Conservation (phyloP, 1,140 invertebrate species). For the Zaprionus vittiger region DNA sequence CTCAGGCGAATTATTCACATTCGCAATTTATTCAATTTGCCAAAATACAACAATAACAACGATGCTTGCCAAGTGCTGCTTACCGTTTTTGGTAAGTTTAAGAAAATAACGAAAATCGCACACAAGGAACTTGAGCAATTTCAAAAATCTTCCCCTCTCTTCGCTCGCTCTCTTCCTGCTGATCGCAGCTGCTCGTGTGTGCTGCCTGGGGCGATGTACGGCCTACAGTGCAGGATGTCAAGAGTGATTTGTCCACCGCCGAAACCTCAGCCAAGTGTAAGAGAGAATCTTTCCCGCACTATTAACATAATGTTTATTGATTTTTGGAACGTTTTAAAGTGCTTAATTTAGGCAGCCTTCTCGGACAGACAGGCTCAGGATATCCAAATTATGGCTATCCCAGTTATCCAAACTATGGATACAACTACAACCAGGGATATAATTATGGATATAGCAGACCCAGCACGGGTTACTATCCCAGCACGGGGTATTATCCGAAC, state of each 20-base stretch:
- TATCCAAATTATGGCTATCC: slow-evolving; percentile 64
- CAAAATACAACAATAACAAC: background rate
- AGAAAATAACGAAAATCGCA: slow-evolving; percentile 6
- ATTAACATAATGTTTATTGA: background rate
- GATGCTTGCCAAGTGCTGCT: slow-evolving; percentile 50
- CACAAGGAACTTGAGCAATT: background rate
- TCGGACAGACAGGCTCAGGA: slow-evolving; percentile 40
- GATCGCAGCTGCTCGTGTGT: slow-evolving; percentile 36
- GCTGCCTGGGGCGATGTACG: slow-evolving; percentile 37
- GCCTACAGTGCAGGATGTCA: slow-evolving; percentile 34
- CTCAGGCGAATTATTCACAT: slow-evolving; percentile 23
- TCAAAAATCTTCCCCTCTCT: background rate
- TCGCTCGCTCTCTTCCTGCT: background rate
- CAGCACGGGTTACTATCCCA: slow-evolving; percentile 43
- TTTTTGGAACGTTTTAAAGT: slow-evolving; percentile 39
- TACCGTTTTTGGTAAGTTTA: slow-evolving; percentile 55
- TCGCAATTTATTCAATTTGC: slow-evolving; percentile 22
- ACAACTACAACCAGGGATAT: slow-evolving; percentile 5
- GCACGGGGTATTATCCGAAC: slow-evolving; percentile 38
- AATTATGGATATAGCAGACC: slow-evolving; percentile 44
- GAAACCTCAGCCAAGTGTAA: slow-evolving; percentile 75
- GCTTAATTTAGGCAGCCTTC: slow-evolving; percentile 66
- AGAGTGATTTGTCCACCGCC: slow-evolving; percentile 61
- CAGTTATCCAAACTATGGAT: slow-evolving; percentile 31
- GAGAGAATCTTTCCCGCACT: background rate